Base-by-base conservation (phyloP, 2,797 vertebrate genomes). In the Poeciliopsis presidionis region DNA sequence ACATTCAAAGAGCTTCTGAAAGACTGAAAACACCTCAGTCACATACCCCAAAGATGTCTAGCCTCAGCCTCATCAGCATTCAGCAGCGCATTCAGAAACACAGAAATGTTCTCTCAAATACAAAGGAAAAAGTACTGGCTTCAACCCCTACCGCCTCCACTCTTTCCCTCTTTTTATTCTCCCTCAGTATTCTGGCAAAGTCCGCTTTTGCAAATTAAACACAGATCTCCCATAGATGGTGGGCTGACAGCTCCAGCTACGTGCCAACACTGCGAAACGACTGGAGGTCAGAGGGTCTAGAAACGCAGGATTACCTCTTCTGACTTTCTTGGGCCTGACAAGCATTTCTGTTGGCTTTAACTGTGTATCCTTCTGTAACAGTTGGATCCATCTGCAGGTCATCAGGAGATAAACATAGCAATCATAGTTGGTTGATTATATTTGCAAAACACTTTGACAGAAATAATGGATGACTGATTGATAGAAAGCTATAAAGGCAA, bases 231-330 rank as follows among this genome's bases (percentile, higher is more conserved):
- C 86, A 90, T 91, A 93, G 93, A 93, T 87, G 87, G 85, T 77
- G 82, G 88, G 90, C 89, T 93, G 95, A 95, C 95, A 94, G 93
- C 86, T 94, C 84, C 85, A 88, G 73, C 90, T 90, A 92, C 89
- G 91, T 94, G 94, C 94, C 94, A 95, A 90, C 90, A 89, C 90
- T 94, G 88, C 91, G 91, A 92, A 94, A 93, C 80, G 85, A 92
- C 91, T 87, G 82, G 81, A 91, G 89, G 92, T 94, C 89, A 89
- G 81, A 73, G 85, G 88, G 87, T 87, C 90, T 87, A 91, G 90
- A 85, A 93, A 91, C 90, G 92, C 86, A 49, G 93, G 92, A 93
- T 94, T 93, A 91, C 90, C 87, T 89, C 77, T 13, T 77, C 91
- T 89, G 90, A 92, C 88, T 90, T 86, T 76, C 87, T 87, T 86